Evolutionary conservation across 2,113 vertebrate genomes (phyloP).

Genomic region (Caracal caracal): DNA sequence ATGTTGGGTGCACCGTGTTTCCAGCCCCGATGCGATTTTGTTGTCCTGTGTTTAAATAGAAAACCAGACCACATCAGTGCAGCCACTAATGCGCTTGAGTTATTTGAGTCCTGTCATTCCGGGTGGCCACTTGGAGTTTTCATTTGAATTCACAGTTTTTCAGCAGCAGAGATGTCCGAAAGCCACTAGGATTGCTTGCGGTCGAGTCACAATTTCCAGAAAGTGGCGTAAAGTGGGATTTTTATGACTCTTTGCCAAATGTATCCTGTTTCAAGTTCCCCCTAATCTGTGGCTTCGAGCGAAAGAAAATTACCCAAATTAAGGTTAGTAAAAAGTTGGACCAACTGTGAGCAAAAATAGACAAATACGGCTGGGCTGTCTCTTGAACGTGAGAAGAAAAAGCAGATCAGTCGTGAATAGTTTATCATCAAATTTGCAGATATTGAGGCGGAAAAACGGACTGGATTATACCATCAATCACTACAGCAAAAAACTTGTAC

Average conservation of each 20-base stretch:
- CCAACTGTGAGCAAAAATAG: neutral
- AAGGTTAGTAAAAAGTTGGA: neutral
- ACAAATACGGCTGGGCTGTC: neutral
- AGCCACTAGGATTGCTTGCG: neutral
- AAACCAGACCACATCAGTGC: too few relatives aligned
- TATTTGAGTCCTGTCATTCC: neutral
- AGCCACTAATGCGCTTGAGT: too few relatives aligned
- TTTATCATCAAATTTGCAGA: neutral
- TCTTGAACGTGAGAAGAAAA: neutral
- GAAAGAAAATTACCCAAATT: neutral
- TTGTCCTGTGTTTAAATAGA: neutral
- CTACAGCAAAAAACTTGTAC: fast-evolving
- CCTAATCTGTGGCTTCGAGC: neutral
- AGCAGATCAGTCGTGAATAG: neutral
- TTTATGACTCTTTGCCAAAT: neutral
- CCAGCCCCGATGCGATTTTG: neutral
- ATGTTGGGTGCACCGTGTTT: neutral
- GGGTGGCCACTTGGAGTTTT: too few relatives aligned
- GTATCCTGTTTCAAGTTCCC: neutral
- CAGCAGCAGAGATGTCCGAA: neutral
- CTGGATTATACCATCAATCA: too few relatives aligned
- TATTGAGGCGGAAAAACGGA: neutral
- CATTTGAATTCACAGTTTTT: neutral
- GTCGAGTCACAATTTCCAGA: neutral
- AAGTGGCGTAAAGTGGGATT: neutral